A percentile compares a stretch with the other conserved stretches of the same genome.
phyloP scores from a whole-genome alignment of 1,140 invertebrate genomes.

The Drosophila chauvacae region DNA sequence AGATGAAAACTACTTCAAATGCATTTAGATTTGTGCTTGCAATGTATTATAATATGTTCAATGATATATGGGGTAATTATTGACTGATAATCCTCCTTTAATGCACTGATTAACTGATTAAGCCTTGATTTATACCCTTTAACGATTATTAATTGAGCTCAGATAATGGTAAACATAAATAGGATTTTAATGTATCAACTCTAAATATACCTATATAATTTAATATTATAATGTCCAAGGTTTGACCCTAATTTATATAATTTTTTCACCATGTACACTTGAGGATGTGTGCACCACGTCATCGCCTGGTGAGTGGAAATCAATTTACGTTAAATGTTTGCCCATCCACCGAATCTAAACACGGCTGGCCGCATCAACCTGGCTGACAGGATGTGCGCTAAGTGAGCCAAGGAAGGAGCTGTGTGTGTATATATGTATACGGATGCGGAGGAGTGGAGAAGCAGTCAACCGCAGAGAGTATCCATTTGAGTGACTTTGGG shows the following conservation, averaged over 20 bases:
- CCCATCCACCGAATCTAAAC: slow-evolving; percentile 62
- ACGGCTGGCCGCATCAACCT: slow-evolving; percentile 28
- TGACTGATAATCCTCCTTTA: neutral
- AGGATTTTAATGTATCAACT: neutral
- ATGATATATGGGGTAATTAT: neutral
- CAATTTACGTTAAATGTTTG: slow-evolving; percentile 72
- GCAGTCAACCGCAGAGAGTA: slow-evolving; percentile 55
- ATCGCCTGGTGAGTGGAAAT: slow-evolving; percentile 64
- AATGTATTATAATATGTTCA: neutral
- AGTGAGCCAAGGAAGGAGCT: slow-evolving; percentile 31
- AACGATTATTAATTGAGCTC: neutral
- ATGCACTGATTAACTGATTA: slow-evolving; percentile 1
- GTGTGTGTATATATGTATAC: too few relatives aligned
- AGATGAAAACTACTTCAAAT: neutral
- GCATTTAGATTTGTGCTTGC: neutral
- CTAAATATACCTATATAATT: neutral
- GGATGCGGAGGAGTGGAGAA: slow-evolving; percentile 13
- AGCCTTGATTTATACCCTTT: neutral
- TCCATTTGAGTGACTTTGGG: slow-evolving; percentile 62
- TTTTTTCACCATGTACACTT: slow-evolving; percentile 12
- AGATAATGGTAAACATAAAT: too few relatives aligned
- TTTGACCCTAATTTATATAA: neutral
- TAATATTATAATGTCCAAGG: neutral
- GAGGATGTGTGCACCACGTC: slow-evolving; percentile 35
- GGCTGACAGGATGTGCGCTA: slow-evolving; percentile 40